Evolutionary conservation across 2,113 vertebrate species (phyloP).

Genomic region (Pteronura brasiliensis): DNA sequence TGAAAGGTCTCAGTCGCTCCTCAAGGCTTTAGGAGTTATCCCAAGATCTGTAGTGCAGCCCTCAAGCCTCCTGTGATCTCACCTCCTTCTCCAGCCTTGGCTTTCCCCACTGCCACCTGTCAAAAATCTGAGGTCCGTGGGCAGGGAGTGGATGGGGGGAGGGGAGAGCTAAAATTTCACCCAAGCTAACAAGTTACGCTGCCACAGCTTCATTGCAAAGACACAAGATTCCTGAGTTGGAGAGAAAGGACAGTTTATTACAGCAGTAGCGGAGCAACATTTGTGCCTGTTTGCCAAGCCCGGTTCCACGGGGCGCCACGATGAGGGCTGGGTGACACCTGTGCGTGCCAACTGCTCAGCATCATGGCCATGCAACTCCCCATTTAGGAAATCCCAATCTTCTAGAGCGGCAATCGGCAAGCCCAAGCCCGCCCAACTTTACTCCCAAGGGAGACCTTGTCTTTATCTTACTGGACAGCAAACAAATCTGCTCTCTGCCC

Average conservation of each 20-base stretch:
- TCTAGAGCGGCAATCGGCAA: background rate
- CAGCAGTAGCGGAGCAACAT: background rate
- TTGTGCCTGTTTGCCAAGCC: background rate
- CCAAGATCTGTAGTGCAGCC: background rate
- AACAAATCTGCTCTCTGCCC: background rate
- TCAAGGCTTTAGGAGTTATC: background rate
- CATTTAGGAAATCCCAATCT: background rate
- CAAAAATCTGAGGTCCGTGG: background rate
- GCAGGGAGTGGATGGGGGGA: accelerated
- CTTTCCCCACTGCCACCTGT: background rate
- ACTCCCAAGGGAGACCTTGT: background rate
- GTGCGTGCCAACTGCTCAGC: background rate
- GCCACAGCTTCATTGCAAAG: background rate
- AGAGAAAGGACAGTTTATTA: background rate
- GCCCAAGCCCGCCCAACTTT: background rate
- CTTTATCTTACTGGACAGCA: background rate
- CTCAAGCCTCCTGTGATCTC: no score
- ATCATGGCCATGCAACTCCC: background rate
- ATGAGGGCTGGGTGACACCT: background rate
- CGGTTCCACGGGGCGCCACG: background rate
- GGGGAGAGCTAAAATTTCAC: background rate
- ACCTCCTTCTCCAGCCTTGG: background rate
- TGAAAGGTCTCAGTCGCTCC: background rate
- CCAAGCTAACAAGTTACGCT: background rate
- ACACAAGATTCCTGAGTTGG: background rate